phyloP scores from a whole-genome alignment of 1,140 invertebrate genomes.

The Samia ricini region DNA sequence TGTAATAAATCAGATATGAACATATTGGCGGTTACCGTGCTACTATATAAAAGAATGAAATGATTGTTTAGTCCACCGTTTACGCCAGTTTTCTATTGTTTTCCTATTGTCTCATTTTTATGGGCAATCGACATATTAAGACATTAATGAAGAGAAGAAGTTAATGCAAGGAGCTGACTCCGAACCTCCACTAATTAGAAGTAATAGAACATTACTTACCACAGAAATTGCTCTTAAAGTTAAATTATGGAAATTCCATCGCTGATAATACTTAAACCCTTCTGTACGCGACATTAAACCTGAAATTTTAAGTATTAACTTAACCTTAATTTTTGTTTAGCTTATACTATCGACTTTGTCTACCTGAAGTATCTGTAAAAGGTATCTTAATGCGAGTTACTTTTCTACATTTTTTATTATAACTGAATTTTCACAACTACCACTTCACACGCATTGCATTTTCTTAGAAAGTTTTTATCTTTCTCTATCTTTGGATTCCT shows the following conservation, averaged over 20 bases:
- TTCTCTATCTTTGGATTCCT: too few relatives aligned
- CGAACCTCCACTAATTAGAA: neutral
- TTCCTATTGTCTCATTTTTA: too few relatives aligned
- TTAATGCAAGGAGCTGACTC: neutral
- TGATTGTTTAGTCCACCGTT: too few relatives aligned
- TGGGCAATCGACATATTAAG: too few relatives aligned
- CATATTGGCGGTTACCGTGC: too few relatives aligned
- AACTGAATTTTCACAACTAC: too few relatives aligned
- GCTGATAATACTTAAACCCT: constrained; percentile 57
- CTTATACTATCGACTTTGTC: neutral
- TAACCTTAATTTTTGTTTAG: neutral
- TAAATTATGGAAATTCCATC: constrained; percentile 64
- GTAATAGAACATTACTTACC: constrained; percentile 33
- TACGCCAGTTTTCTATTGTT: too few relatives aligned
- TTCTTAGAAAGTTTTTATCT: too few relatives aligned
- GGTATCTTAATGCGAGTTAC: neutral
- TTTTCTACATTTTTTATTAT: too few relatives aligned
- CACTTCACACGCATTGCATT: too few relatives aligned
- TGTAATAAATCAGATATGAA: too few relatives aligned
- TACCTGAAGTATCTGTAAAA: neutral
- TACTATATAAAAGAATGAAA: neutral
- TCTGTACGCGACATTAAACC: constrained; percentile 37
- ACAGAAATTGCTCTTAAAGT: constrained; percentile 55
- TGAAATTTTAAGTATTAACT: constrained; percentile 32
- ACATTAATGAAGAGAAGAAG: too few relatives aligned